These are phyloP conservation scores for Euproctis similis DNA, from an alignment of 2,888 invertebrate genomes.

Conservation along the genomic window DNA sequence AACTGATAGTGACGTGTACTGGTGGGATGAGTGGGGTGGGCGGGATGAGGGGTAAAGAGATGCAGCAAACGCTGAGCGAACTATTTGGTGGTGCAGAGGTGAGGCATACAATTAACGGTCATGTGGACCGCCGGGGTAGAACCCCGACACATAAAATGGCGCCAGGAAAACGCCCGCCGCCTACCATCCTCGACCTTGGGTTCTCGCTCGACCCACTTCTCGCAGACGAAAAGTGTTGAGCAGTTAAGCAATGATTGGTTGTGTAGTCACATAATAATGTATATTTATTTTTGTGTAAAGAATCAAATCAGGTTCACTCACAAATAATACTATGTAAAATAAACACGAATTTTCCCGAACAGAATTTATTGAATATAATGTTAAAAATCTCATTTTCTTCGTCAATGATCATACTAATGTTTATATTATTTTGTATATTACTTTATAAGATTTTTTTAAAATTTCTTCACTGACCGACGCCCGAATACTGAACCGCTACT, in stretches of 20 bases:
- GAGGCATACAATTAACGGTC: slow-evolving; percentile 48
- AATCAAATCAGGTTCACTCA: slow-evolving; percentile 57
- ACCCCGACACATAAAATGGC: slow-evolving; percentile 26
- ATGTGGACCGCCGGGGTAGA: slow-evolving; percentile 25
- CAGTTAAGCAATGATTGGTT: slow-evolving; percentile 52
- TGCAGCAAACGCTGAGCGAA: slow-evolving; percentile 49
- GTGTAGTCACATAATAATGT: slow-evolving; percentile 64
- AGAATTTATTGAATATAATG: slow-evolving; percentile 52
- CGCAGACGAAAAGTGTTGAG: slow-evolving; percentile 71
- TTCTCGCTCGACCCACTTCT: slow-evolving; percentile 65
- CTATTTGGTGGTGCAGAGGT: slow-evolving; percentile 41
- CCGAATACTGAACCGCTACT: too few relatives aligned
- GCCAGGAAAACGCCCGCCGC: slow-evolving; percentile 37
- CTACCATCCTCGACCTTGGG: slow-evolving; percentile 53
- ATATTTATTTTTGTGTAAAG: slow-evolving; percentile 69
- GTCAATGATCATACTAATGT: slow-evolving; percentile 55
- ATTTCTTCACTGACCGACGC: too few relatives aligned
- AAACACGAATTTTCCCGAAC: slow-evolving; percentile 55
- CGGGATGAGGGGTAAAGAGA: slow-evolving; percentile 26
- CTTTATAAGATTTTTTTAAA: slow-evolving; percentile 67
- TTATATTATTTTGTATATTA: slow-evolving; percentile 76
- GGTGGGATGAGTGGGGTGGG: slow-evolving; percentile 26
- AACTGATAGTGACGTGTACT: slow-evolving; percentile 67
- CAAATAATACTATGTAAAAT: slow-evolving; percentile 55
- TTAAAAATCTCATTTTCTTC: slow-evolving; percentile 61